Conservation (phyloP, 1,140 invertebrate genomes). For the Polypedilum vanderplanki region DNA sequence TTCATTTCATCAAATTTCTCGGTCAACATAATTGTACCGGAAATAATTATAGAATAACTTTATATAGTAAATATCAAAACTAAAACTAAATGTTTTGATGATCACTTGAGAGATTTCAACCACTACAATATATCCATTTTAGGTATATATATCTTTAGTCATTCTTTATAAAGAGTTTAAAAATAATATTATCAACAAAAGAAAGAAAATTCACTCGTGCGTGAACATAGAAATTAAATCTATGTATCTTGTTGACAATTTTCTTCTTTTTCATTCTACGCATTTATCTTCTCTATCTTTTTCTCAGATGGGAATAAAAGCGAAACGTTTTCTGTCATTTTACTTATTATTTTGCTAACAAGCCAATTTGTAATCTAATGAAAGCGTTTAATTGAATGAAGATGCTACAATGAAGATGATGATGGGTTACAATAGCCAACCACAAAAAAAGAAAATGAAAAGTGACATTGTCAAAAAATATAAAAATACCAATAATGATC, state of each 20-base stretch:
- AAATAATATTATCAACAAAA: background rate
- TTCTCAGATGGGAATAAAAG: background rate
- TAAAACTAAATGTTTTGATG: background rate
- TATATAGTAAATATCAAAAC: background rate
- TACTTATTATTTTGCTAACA: background rate
- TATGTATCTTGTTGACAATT: background rate
- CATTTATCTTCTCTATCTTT: background rate
- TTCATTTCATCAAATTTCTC: constrained; percentile 13
- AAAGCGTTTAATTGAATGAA: constrained; percentile 13
- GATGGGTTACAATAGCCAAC: background rate
- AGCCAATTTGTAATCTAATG: constrained; percentile 1
- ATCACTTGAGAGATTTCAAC: background rate
- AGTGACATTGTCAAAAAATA: background rate
- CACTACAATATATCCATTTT: background rate
- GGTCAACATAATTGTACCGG: background rate
- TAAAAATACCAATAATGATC: too few species aligned
- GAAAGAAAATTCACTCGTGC: background rate
- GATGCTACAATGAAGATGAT: background rate
- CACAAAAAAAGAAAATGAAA: background rate
- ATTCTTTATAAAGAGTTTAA: background rate
- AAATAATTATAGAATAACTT: constrained; percentile 20
- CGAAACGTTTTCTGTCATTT: background rate
- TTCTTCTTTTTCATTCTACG: background rate
- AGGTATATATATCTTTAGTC: background rate
- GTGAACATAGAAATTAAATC: background rate